Evolutionary conservation across 2,797 vertebrate species (phyloP), one percentile per base, ranked within the genome.

Genomic region (Siniperca scherzeri): DNA sequence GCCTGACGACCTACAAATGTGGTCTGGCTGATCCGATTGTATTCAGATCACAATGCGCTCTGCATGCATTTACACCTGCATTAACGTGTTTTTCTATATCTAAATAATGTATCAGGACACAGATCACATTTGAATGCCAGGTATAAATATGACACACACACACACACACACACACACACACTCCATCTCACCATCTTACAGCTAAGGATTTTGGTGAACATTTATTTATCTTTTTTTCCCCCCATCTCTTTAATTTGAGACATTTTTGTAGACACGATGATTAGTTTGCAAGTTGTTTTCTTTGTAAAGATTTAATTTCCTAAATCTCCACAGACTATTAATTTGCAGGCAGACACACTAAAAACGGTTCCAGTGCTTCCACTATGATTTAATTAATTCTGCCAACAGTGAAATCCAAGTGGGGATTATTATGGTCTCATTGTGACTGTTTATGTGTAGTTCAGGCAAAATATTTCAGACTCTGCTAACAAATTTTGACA

Each of bases 251-350:
- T 42, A 7, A 40, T 44, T 30, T 21, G 59, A 53, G 38, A 19
- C 50, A 52, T 50, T 44, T 25, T 44, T 14, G 30, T 10, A 27
- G 38, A 42, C 14, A 25, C 38, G 0, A 10, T 33, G 56, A 30
- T 30, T 17, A 5, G 4, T 67, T 71, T 44, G 19, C 25, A 55
- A 17, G 14, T 50, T 22, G 7, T 21, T 48, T 8, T 42, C 42
- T 33, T 59, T 19, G n/a, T 3, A 19, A 48, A 59, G 17, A 61
- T 40, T 46, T 38, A 55, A 69, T 62, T 46, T 38, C 17, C 21
- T 46, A 67, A 76, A 81, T 70, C 83, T 64, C 70, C 52, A 16
- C 52, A 36, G 78, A 46, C 44, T 59, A 17, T 74, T 78, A 38
- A 85, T 77, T 73, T 81, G 16, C 68, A 22, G 40, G 10, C 52